Conservation (phyloP, 2,888 invertebrate genomes). For the Trachelus stipa region DNA sequence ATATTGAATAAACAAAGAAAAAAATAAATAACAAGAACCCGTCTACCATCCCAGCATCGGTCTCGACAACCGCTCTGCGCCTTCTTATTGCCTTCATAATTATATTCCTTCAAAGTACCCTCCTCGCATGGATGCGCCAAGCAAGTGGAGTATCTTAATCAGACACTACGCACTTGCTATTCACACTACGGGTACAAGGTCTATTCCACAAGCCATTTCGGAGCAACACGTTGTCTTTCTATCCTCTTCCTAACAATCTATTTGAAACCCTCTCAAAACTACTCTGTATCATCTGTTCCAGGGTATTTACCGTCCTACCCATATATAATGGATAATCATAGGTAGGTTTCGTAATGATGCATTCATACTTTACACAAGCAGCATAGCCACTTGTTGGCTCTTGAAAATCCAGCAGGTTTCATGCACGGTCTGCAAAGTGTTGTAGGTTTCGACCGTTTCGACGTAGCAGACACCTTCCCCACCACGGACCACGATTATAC, state of each 20-base stretch:
- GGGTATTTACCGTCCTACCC: not conserved
- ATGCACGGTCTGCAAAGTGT: not conserved
- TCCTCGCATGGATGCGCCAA: not conserved
- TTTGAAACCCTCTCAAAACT: not conserved
- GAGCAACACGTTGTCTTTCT: not conserved
- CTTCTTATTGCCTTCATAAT: conserved; percentile 16
- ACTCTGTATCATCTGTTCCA: not conserved
- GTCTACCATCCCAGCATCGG: conserved; percentile 4
- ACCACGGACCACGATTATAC: not conserved
- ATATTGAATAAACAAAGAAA: conserved; percentile 25
- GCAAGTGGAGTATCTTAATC: not conserved
- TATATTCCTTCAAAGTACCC: conserved; percentile 18
- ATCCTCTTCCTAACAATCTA: not conserved
- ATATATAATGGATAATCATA: not conserved
- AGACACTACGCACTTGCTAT: not conserved
- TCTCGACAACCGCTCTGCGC: not conserved
- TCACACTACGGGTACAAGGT: not conserved
- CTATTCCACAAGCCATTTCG: not conserved
- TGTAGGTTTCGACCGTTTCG: not conserved
- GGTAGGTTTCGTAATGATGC: not conserved
- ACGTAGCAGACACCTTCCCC: not conserved
- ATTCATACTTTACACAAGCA: not conserved
- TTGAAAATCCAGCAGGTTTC: conserved; percentile 10
- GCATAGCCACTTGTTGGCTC: conserved; percentile 3
- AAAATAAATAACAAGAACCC: not conserved